Conservation (phyloP, 2,113 vertebrate genomes). For the Motacilla alba region DNA sequence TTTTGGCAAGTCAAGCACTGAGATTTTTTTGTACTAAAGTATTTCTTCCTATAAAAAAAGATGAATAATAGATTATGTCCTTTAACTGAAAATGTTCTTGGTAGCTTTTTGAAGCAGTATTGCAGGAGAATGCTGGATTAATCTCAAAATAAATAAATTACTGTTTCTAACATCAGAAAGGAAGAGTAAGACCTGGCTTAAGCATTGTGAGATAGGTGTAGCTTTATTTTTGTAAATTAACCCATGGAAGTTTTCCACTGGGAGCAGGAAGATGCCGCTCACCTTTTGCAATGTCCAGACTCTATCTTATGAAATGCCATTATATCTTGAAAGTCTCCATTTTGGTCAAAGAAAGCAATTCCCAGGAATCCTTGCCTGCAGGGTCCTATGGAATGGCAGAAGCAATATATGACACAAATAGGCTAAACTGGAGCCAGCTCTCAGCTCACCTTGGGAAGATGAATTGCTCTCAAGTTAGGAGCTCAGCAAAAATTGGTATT, state of each 20-base stretch:
- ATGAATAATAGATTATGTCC: not conserved
- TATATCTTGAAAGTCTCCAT: not conserved
- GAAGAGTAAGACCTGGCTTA: not conserved
- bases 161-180: not conserved
- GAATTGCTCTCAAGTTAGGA: not conserved
- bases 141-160: not conserved
- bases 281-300: not conserved
- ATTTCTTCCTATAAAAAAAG: not conserved
- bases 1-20: not conserved
- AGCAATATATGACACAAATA: not conserved
- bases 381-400: not conserved
- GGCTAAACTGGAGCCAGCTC: not conserved
- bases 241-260: not conserved
- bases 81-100: not conserved
- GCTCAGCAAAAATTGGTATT: not conserved
- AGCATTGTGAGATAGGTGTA: rapidly evolving
- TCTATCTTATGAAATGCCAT: not conserved
- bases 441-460: not conserved
- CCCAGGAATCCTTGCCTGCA: not conserved
- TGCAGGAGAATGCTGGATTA: not conserved
- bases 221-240: not conserved
- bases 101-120: not conserved
- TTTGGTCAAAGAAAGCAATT: not conserved
- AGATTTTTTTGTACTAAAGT: not conserved
- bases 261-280: not conserved